Percentiles rank a stretch among this genome's conserved stretches.
Evolutionary conservation across 2,113 vertebrate species (phyloP).

Genomic region (Tautogolabrus adspersus): DNA sequence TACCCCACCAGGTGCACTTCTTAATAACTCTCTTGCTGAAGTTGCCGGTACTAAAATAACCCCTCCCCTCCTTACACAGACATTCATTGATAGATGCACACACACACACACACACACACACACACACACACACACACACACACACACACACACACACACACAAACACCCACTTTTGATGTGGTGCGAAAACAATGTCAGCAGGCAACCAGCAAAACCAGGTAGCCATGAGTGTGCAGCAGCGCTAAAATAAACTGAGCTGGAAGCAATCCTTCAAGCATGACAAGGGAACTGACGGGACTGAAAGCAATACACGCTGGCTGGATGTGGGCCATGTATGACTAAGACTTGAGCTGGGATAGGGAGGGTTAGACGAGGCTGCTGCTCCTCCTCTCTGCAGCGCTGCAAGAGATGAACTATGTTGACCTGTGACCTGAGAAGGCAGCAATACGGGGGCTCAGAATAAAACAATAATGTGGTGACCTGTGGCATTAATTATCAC

Average conservation of each 20-base stretch:
- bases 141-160: slow-evolving; percentile 21
- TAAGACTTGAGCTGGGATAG: slow-evolving; percentile 70
- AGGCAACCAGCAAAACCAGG: slow-evolving; percentile 84
- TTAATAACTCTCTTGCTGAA: slow-evolving; percentile 51
- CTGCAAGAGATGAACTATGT: slow-evolving; percentile 6
- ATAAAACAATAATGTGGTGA: slow-evolving; percentile 3
- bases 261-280: slow-evolving; percentile 82
- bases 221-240: slow-evolving; percentile 77
- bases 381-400: slow-evolving; percentile 21
- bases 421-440: slow-evolving; percentile 11
- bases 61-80: not conserved
- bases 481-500: not conserved
- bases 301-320: slow-evolving; percentile 71
- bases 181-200: slow-evolving; percentile 78
- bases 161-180: slow-evolving; percentile 20
- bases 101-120: slow-evolving; percentile 8
- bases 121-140: slow-evolving; percentile 19
- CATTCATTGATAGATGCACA: not conserved
- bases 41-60: slow-evolving; percentile 21
- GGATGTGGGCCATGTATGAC: slow-evolving; percentile 81
- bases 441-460: not conserved
- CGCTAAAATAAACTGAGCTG: slow-evolving; percentile 86
- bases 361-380: slow-evolving; percentile 41
- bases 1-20: slow-evolving; percentile 60
- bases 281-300: slow-evolving; percentile 64